Conservation (phyloP, 2,888 invertebrate genomes). For the Craniophora ligustri region DNA sequence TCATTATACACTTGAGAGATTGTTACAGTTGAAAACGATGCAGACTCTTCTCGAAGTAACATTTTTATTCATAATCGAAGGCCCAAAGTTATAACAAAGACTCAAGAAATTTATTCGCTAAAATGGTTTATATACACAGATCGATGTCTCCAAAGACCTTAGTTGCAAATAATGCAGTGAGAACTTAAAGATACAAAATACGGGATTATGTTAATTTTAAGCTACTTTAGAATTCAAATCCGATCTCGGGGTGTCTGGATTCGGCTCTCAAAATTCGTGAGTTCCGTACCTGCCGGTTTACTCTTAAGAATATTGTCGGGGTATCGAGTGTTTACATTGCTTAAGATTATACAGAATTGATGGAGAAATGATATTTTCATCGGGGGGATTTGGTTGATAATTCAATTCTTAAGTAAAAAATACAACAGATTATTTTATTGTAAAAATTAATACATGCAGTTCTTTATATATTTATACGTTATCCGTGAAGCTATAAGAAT, state of each 20-base stretch:
- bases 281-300: slow-evolving; percentile 49
- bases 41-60: too few relatives aligned
- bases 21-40: too few relatives aligned
- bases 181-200: slow-evolving; percentile 83
- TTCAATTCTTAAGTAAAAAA: neutral
- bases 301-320: slow-evolving; percentile 50
- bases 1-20: too few relatives aligned
- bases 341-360: slow-evolving; percentile 37
- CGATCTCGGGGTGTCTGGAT: slow-evolving; percentile 69
- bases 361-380: slow-evolving; percentile 5
- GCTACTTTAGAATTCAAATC: slow-evolving; percentile 82
- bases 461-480: too few relatives aligned
- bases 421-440: neutral
- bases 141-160: slow-evolving; percentile 64
- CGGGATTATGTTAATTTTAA: slow-evolving; percentile 84
- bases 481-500: too few relatives aligned
- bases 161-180: slow-evolving; percentile 77
- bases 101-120: slow-evolving; percentile 3
- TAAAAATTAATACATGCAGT: too few relatives aligned
- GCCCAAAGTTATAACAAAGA: neutral
- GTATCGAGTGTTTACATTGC: slow-evolving; percentile 44
- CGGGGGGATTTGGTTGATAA: neutral
- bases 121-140: slow-evolving; percentile 51
- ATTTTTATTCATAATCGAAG: neutral
- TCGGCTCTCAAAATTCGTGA: slow-evolving; percentile 62